Evolutionary conservation across 1,140 invertebrate genomes (phyloP).

Genomic region (Calliopsis andreniformis): DNA sequence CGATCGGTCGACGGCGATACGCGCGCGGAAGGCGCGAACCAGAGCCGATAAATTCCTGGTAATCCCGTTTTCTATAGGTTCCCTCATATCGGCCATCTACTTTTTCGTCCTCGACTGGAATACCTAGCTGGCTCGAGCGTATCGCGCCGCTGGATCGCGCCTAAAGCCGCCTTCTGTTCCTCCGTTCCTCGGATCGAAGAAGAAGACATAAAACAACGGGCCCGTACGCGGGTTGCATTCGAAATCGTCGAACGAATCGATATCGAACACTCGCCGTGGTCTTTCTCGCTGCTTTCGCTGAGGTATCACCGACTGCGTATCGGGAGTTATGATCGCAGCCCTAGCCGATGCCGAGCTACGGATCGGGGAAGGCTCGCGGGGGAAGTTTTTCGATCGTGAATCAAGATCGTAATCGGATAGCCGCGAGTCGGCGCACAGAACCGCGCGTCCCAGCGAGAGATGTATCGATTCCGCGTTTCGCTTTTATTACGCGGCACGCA

Average conservation of each 20-base stretch:
- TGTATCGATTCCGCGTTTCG: constrained; percentile 55
- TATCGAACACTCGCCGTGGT: background rate
- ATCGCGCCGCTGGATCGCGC: constrained; percentile 31
- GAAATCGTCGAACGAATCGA: too few relatives aligned
- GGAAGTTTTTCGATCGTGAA: background rate
- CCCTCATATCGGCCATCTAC: constrained; percentile 34
- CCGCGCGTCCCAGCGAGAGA: constrained; percentile 39
- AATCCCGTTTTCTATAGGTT: constrained; percentile 33
- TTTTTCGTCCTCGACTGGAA: constrained; percentile 24
- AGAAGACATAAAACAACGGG: background rate
- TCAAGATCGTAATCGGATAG: constrained; percentile 52
- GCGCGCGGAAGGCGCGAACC: constrained; percentile 20
- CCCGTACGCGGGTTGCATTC: background rate
- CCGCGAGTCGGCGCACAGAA: constrained; percentile 1
- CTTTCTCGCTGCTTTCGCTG: too few relatives aligned
- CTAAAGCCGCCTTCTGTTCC: constrained; percentile 17
- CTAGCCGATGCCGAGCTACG: background rate
- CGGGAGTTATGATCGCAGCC: constrained; percentile 1
- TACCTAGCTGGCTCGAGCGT: constrained; percentile 4
- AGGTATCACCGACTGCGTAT: too few relatives aligned
- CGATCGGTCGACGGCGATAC: constrained; percentile 28
- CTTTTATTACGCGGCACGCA: constrained; percentile 19
- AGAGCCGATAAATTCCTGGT: constrained; percentile 47
- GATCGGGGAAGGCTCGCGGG: background rate
- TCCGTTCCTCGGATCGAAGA: background rate